phyloP scores from a whole-genome alignment of 2,113 vertebrate species.

The Tauraco erythrolophus region DNA sequence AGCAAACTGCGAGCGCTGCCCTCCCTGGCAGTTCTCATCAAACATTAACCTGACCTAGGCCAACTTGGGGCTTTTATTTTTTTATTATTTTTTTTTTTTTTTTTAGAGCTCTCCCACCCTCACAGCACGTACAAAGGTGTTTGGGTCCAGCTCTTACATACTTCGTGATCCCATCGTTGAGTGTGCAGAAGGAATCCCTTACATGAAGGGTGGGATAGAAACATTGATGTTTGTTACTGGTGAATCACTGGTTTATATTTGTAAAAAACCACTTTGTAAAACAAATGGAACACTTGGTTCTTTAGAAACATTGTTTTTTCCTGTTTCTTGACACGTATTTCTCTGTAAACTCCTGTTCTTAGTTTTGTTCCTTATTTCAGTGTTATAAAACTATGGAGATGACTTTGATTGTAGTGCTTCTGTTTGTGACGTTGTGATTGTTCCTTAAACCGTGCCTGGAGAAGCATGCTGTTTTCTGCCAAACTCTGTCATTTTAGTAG shows the following conservation, averaged over 20 bases:
- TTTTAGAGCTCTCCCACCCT: background rate
- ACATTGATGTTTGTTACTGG: background rate
- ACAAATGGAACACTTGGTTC: too few relatives aligned
- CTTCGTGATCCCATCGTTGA: background rate
- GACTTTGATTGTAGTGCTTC: background rate
- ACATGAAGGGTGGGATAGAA: background rate
- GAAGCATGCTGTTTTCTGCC: accelerated
- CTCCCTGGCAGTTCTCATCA: background rate
- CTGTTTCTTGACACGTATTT: background rate
- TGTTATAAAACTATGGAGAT: accelerated
- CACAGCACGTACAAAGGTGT: accelerated
- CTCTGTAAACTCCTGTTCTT: background rate
- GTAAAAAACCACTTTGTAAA: background rate
- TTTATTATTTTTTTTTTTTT: background rate
- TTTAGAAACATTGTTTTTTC: background rate
- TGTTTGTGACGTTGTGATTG: background rate
- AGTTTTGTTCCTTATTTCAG: background rate
- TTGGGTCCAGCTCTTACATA: background rate
- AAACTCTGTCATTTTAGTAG: background rate
- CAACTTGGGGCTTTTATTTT: background rate
- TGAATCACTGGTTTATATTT: background rate
- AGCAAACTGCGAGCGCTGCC: background rate
- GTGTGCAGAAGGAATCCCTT: background rate
- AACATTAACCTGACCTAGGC: slow-evolving; percentile 14
- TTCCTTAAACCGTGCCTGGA: background rate